Base-by-base conservation (phyloP, 2,888 invertebrate genomes). In the Diloba caeruleocephala region DNA sequence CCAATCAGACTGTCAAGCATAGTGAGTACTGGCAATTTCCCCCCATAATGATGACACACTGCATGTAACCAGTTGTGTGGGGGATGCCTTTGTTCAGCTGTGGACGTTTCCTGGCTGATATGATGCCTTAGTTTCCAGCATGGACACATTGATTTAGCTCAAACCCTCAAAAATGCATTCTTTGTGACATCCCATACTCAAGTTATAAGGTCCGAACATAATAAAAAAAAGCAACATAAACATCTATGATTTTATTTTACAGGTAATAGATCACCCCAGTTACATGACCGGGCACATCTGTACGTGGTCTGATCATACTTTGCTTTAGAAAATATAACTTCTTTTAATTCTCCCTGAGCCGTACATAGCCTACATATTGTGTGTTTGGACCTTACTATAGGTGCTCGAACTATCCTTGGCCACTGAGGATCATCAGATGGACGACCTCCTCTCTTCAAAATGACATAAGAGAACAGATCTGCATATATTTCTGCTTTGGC, bases 181-280 rank as follows among this genome's bases (percentile, higher is more conserved):
- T n/a, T n/a, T n/a, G n/a, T n/a, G n/a, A n/a, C n/a, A n/a, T n/a
- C n/a, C n/a, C n/a, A n/a, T n/a, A n/a, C n/a, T n/a, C n/a, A n/a
- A n/a, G n/a, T n/a, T n/a, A n/a, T n/a, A n/a, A n/a, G n/a, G n/a
- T n/a, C n/a, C n/a, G n/a, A n/a, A n/a, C n/a, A n/a, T n/a, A 29
- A 44, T 2, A 28, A 36, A 28, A 3, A 19, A 44, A 23, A 15
- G 45, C 25, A 52, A 51, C 53, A 32, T 7, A 34, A 43, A n/a
- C 42, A 10, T 19, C 15, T 31, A 31, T 17, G 3, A 39, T 58
- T 83, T 87, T 88, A 76, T 87, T 94, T 90, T 17, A 96, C 89
- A 15, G 98, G 98, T 58, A 98, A 87, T 29, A 95, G 87, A 85
- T 98, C 98, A 3, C 98, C 98, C 97, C 97, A 98, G 66, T 94